Conservation (phyloP, 1,140 invertebrate genomes). For the Ceratina calcarata region DNA sequence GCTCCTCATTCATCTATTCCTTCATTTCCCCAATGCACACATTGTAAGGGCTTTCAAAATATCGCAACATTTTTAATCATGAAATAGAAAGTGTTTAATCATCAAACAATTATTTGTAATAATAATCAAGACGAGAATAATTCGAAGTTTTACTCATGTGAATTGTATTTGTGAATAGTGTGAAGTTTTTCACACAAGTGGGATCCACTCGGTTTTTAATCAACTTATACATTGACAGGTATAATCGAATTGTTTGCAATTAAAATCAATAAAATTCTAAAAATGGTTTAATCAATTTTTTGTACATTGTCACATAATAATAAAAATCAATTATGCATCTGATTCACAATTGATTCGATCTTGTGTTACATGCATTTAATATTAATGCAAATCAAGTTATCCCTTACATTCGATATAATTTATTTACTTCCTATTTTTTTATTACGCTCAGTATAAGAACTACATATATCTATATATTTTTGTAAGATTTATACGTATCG, state of each 20-base stretch:
- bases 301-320: neutral
- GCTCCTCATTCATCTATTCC: constrained; percentile 14
- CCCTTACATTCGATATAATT: neutral
- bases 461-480: constrained; percentile 19
- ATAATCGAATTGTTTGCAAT: neutral
- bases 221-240: neutral
- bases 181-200: constrained; percentile 10
- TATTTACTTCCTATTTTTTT: constrained; percentile 12
- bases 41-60: constrained; percentile 36
- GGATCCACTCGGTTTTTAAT: neutral
- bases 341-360: constrained; percentile 35
- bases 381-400: neutral
- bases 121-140: constrained; percentile 1
- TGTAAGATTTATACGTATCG: constrained; percentile 11
- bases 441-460: constrained; percentile 13
- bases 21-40: constrained; percentile 32
- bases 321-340: constrained; percentile 9
- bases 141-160: constrained; percentile 6
- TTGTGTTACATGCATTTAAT: constrained; percentile 22
- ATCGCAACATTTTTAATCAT: constrained; percentile 28
- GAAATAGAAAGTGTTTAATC: constrained; percentile 25
- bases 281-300: constrained; percentile 12
- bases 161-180: neutral
- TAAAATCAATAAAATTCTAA: constrained; percentile 4
- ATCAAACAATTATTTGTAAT: constrained; percentile 23